phyloP scores from a whole-genome alignment of 1,140 invertebrate species.

The Phocides pigmalion region DNA sequence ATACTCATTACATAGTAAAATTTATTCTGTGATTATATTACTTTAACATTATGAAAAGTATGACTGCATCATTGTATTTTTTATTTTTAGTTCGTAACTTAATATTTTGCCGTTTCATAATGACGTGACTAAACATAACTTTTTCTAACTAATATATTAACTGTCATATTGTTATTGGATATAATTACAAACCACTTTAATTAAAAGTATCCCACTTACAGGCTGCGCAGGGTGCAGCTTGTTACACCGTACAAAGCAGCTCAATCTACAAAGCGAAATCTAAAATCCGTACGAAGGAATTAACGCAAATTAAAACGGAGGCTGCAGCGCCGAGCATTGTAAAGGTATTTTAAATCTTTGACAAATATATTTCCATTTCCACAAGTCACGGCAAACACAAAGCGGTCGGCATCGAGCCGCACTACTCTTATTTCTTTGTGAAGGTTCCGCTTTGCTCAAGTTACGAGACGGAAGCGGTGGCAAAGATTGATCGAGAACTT shows the following conservation, averaged over 20 bases:
- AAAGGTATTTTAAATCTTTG: constrained; percentile 31
- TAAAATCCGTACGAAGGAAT: constrained; percentile 25
- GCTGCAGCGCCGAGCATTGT: constrained; percentile 21
- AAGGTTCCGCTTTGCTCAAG: background rate
- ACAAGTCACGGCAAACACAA: constrained; percentile 34
- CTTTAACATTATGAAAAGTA: too few species aligned
- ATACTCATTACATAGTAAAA: too few species aligned
- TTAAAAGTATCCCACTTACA: background rate
- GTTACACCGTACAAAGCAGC: constrained; percentile 14
- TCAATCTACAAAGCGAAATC: constrained; percentile 11
- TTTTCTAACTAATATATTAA: too few species aligned
- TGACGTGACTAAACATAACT: too few species aligned
- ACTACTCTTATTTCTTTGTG: constrained; percentile 33
- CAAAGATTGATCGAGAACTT: too few species aligned
- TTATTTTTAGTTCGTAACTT: too few species aligned
- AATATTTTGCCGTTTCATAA: too few species aligned
- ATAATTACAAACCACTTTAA: constrained; percentile 3
- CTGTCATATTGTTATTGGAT: background rate
- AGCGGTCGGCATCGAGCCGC: constrained; percentile 31
- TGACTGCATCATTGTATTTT: too few species aligned
- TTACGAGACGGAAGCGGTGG: background rate
- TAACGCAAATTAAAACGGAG: constrained; percentile 34
- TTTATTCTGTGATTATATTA: too few species aligned
- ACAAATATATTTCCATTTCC: constrained; percentile 37
- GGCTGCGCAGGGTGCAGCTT: background rate